Percentiles rank a stretch among this genome's conserved stretches.
Conservation (phyloP, 2,888 invertebrate genomes). For the Nephrocerus scutellatus region DNA sequence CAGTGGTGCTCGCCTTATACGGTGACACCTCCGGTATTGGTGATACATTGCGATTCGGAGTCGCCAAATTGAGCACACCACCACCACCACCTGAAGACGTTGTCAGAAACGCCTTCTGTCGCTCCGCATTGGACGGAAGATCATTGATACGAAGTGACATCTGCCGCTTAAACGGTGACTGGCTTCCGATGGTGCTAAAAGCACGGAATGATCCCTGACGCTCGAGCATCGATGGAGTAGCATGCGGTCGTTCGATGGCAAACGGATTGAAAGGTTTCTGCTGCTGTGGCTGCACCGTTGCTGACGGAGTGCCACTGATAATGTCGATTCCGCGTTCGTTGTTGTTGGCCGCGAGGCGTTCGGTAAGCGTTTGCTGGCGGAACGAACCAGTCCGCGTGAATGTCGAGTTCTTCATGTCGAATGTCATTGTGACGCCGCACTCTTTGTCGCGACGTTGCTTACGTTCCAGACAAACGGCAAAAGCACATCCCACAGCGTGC, state of each 20-base stretch:
- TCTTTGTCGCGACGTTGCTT: slow-evolving; percentile 97
- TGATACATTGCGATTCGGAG: slow-evolving; percentile 54
- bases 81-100: slow-evolving; percentile 37
- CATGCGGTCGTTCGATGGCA: slow-evolving; percentile 92
- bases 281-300: slow-evolving; percentile 48
- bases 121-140: slow-evolving; percentile 89
- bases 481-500: slow-evolving; percentile 99
- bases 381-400: slow-evolving; percentile 93
- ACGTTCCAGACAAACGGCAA: slow-evolving; percentile 94
- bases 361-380: slow-evolving; percentile 74
- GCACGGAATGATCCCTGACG: slow-evolving; percentile 93
- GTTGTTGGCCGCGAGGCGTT: slow-evolving; percentile 56
- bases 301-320: slow-evolving; percentile 37
- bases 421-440: slow-evolving; percentile 87
- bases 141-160: slow-evolving; percentile 91
- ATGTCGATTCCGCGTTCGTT: slow-evolving; percentile 49
- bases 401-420: slow-evolving; percentile 80
- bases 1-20: slow-evolving; percentile 33
- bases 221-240: slow-evolving; percentile 88
- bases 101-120: slow-evolving; percentile 52
- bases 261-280: slow-evolving; percentile 76
- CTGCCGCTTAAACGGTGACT: slow-evolving; percentile 92
- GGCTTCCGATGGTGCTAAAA: slow-evolving; percentile 68
- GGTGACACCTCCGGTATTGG: slow-evolving; percentile 73
- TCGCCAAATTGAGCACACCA: slow-evolving; percentile 30